Conservation (phyloP, 2,113 vertebrate genomes). For the Epinephelus cyanopodus region DNA sequence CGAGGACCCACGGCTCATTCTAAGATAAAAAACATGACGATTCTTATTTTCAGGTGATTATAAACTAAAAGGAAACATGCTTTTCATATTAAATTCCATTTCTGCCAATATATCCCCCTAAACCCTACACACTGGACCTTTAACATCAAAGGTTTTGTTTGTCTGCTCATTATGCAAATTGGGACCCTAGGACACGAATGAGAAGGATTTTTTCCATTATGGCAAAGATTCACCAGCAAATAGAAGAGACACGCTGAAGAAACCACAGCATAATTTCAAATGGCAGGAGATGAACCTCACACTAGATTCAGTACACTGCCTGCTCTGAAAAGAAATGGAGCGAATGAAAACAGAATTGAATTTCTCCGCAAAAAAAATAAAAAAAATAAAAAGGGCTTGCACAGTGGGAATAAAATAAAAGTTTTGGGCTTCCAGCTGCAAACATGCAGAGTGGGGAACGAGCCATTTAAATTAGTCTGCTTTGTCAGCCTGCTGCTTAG, state of each 20-base stretch:
- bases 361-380: conserved; percentile 64
- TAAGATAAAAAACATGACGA: too few species aligned
- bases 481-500: conserved; percentile 55
- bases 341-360: conserved; percentile 69
- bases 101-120: too few species aligned
- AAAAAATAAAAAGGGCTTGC: conserved; percentile 47
- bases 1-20: too few species aligned
- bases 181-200: background rate
- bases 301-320: conserved; percentile 52
- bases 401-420: conserved; percentile 48
- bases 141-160: conserved; percentile 42
- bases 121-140: too few species aligned
- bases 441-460: conserved; percentile 55
- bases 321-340: conserved; percentile 61
- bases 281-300: conserved; percentile 62
- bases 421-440: conserved; percentile 52
- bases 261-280: conserved; percentile 56
- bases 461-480: conserved; percentile 65
- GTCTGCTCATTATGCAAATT: conserved; percentile 51
- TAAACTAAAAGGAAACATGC: too few species aligned
- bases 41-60: too few species aligned
- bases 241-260: conserved; percentile 30
- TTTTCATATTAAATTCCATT: too few species aligned
- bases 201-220: conserved; percentile 39
- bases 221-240: conserved; percentile 45